Conservation (phyloP, 2,797 vertebrate genomes). For the Menidia menidia region DNA sequence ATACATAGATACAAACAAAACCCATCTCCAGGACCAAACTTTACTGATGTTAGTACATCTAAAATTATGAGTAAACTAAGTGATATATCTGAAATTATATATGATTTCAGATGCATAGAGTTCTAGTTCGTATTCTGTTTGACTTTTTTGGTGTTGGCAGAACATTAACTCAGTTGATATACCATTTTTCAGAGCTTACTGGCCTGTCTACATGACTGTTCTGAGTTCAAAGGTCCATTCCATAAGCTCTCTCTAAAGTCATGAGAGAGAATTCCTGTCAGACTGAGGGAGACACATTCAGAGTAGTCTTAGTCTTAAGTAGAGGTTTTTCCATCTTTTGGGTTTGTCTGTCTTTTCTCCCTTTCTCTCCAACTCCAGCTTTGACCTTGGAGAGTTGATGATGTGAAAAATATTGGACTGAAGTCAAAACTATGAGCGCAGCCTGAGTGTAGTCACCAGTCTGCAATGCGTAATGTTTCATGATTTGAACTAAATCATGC, state of each 20-base stretch:
- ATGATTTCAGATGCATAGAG: neutral
- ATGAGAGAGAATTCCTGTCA: constrained; percentile 15
- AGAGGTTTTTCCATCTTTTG: constrained; percentile 46
- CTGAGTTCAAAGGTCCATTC: constrained; percentile 35
- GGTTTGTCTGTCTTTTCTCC: constrained; percentile 27
- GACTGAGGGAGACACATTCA: constrained; percentile 60
- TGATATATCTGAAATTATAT: neutral
- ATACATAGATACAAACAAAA: too few species aligned
- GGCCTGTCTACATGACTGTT: constrained; percentile 18
- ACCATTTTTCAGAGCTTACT: neutral
- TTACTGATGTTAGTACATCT: neutral
- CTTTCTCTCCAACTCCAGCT: neutral
- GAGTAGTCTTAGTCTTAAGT: constrained; percentile 47
- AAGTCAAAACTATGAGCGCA: constrained; percentile 57
- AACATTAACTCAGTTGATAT: neutral
- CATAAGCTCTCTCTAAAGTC: constrained; percentile 38
- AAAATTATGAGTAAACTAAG: neutral
- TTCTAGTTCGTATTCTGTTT: neutral
- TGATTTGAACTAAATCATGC: constrained; percentile 66
- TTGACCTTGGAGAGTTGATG: constrained; percentile 45
- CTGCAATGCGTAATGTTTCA: constrained; percentile 52
- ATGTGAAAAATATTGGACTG: constrained; percentile 55
- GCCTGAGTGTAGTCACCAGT: constrained; percentile 60
- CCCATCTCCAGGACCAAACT: too few species aligned
- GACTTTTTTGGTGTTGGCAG: neutral